Base-by-base conservation (phyloP, 1,140 invertebrate genomes). In the Zaprionus lachaisei region DNA sequence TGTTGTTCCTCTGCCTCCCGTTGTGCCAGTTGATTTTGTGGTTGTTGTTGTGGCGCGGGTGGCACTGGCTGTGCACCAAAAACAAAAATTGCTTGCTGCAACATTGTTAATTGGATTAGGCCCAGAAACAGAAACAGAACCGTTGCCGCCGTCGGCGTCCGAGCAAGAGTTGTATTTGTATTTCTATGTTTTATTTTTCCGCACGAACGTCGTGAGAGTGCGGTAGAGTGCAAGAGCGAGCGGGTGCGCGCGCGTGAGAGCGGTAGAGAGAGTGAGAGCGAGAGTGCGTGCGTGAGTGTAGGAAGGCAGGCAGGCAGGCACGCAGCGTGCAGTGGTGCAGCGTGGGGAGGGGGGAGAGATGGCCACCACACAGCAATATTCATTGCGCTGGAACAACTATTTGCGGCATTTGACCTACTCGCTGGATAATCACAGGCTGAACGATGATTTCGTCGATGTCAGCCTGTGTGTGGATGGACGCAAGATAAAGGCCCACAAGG, bases 371-470 rank as follows among this genome's bases (percentile, higher is more conserved):
- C 92, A 96, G 93, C 96, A 96, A 81, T 96, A 96, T 92, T 96
- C 96, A 70, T 93, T 97, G 67, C 94, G 95, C 73, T 97, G 96
- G 96, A 96, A 96, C 81, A 96, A 96, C 93, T 96, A 96, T 91
- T 94, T 95, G 77, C 94, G 95, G 70, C 96, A 96, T 84, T 95
- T 97, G 80, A 95, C 95, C 63, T 95, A 95, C 87, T 96, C 96
- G 47, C 96, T 97, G 90, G 96, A 97, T 91, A 95, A 95, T 57
- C 94, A 97, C 72, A 94, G 96, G 51, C 95, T 94, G 69, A 95
- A 96, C 83, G 96, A 97, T 92, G 96, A 97, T 92, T 95, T 98
- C 66, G 96, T 97, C 55, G 97, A 98, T 94, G 97, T 97, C 5
- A 97, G 97, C 37, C 93, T 97, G 65, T 97, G 96, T 91, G 97